Conservation (phyloP, 2,113 vertebrate genomes). For the Poecile atricapillus region DNA sequence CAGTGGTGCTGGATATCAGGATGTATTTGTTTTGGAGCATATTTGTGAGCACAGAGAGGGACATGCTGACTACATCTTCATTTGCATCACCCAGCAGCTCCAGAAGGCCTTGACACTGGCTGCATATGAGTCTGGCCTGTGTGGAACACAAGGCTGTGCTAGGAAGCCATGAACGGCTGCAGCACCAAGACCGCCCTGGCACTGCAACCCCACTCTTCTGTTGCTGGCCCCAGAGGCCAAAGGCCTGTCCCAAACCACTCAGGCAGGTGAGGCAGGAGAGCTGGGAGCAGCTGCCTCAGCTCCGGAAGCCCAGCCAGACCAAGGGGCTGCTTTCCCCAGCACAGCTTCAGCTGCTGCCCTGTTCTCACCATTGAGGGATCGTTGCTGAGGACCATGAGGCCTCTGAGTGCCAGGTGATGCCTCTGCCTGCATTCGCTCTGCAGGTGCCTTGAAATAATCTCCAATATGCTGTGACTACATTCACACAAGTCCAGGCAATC, state of each 20-base stretch:
- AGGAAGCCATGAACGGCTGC: not conserved
- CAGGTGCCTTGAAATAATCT: not conserved
- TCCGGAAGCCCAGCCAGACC: not conserved
- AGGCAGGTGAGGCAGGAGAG: not conserved
- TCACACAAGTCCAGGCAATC: not conserved
- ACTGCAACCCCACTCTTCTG: not conserved
- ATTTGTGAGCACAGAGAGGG: too few species aligned
- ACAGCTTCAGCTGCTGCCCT: not conserved
- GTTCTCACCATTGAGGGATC: not conserved
- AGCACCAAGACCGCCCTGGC: rapidly evolving
- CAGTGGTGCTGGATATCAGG: too few species aligned
- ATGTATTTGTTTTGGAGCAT: too few species aligned
- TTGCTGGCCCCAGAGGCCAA: not conserved
- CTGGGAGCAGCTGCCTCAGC: not conserved
- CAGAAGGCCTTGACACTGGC: too few species aligned
- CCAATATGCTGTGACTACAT: not conserved
- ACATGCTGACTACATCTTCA: too few species aligned
- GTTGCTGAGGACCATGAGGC: not conserved
- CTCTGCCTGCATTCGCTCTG: rapidly evolving
- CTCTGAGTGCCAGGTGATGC: not conserved
- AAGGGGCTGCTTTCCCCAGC: not conserved
- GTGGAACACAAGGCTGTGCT: not conserved
- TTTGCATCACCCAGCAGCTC: too few species aligned
- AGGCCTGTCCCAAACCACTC: rapidly evolving
- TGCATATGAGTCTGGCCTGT: not conserved